These are phyloP conservation scores for Dicrostonyx torquatus DNA, from an alignment of 2,797 vertebrate species.

Conservation along the genomic window DNA sequence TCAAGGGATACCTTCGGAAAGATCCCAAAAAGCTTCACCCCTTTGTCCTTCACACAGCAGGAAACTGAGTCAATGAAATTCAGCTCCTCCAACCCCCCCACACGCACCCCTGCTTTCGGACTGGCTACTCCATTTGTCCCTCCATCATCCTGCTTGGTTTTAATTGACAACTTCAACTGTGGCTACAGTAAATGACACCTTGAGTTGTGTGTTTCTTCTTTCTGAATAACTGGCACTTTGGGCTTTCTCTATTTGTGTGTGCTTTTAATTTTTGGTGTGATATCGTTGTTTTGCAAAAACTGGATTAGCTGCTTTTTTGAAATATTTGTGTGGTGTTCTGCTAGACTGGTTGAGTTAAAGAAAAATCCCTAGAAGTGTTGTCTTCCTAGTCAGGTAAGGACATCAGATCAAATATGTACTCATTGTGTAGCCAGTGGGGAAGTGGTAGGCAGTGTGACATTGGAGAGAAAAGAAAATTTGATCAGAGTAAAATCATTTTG, in stretches of 20 bases:
- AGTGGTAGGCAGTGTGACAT: not conserved
- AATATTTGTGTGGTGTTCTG: slow-evolving; percentile 1
- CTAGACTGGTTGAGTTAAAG: not conserved
- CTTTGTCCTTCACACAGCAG: not conserved
- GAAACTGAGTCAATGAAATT: not conserved
- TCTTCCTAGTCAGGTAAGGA: no score
- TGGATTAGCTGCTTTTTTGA: slow-evolving; percentile 7
- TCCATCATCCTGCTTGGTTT: not conserved
- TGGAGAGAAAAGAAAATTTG: not conserved
- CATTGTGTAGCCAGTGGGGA: not conserved
- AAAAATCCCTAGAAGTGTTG: not conserved
- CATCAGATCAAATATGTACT: not conserved
- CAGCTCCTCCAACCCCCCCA: no score
- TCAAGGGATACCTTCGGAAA: not conserved
- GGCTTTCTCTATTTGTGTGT: not conserved
- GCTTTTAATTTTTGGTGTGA: not conserved
- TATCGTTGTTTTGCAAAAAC: not conserved
- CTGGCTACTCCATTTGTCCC: not conserved
- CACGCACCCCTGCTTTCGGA: no score
- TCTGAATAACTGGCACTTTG: not conserved
- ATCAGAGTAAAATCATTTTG: not conserved
- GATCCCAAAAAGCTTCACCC: not conserved
- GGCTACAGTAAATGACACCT: not conserved
- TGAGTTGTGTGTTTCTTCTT: not conserved
- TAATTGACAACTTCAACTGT: not conserved